These are phyloP conservation scores for Odontocolon sp. DNA, from an alignment of 2,888 invertebrate species.

Conservation along the genomic window DNA sequence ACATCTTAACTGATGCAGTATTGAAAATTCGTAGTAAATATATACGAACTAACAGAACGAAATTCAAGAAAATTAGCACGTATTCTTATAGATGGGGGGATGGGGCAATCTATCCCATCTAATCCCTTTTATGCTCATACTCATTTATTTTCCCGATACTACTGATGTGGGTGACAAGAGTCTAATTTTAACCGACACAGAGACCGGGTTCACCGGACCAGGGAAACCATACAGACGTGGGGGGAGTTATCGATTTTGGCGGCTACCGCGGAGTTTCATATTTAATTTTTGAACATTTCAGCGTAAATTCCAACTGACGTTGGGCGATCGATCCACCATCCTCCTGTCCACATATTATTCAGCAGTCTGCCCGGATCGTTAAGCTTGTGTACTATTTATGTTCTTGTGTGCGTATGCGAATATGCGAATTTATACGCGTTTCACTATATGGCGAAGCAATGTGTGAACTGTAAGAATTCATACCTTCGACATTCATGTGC, in stretches of 20 bases:
- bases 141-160: too few species aligned
- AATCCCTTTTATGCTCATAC: too few species aligned
- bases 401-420: too few species aligned
- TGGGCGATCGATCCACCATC: constrained; percentile 57
- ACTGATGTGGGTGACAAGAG: neutral
- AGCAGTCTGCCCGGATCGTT: constrained; percentile 45
- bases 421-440: constrained; percentile 24
- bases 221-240: neutral
- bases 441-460: neutral
- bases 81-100: neutral
- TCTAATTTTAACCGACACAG: constrained; percentile 38
- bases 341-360: constrained; percentile 57
- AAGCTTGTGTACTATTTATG: constrained; percentile 24
- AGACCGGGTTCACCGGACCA: constrained; percentile 19
- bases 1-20: constrained; percentile 17
- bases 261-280: constrained; percentile 60
- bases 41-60: too few species aligned
- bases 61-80: too few species aligned
- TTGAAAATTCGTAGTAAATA: too few species aligned
- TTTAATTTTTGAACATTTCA: constrained; percentile 59
- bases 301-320: constrained; percentile 61
- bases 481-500: constrained; percentile 14
- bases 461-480: constrained; percentile 19
- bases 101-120: too few species aligned
- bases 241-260: constrained; percentile 67